Base-by-base conservation (phyloP, 2,113 vertebrate genomes). In the Oceanodroma tethys region DNA sequence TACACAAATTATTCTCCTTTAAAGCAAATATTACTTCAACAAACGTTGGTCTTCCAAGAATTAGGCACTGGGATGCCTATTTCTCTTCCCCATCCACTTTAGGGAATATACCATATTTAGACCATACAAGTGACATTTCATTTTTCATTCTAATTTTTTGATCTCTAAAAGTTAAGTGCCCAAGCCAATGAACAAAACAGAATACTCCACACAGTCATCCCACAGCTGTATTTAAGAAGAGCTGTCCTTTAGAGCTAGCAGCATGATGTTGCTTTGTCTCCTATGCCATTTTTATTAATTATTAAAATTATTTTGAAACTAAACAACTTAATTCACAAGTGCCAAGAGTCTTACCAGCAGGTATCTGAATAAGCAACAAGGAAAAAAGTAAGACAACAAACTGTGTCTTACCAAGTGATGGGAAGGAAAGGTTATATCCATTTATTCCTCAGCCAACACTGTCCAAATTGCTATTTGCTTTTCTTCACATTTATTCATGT, bases 321-420 rank as follows among this genome's bases (percentile, higher is more conserved):
- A 72, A 94, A 59, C 25, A 50, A 27, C 14, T 47, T 19, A 17
- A 56, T 18, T 13, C 27, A 6, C 29, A 55, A 36, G 3, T 23
- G 38, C 38, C 85, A 50, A 32, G 29, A 63, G 26, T 2, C 20
- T 53, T 16, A 29, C 26, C 34, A 91, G 38, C 13, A 50, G 66
- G 13, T 38, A 16, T 3, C 6, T 20, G 34, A 63, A 47, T 16
- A 70, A 42, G 10, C 21, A 65, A 29, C 0, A 0, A 58, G 27
- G 38, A 18, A 71, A 38, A 65, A 38, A 27, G 8, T 6, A 45
- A 52, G 56, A 74, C 20, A 47, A 75, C 4, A 15, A 83, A 59
- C 4, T 26, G 25, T 18, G 47, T 18, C 43, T 58, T 14, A n/a
- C 26, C 30, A 88, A 71, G 42, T 5, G 52, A 72, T 40, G 34